Conservation (phyloP, 2,113 vertebrate genomes). For the Stercorarius parasiticus region DNA sequence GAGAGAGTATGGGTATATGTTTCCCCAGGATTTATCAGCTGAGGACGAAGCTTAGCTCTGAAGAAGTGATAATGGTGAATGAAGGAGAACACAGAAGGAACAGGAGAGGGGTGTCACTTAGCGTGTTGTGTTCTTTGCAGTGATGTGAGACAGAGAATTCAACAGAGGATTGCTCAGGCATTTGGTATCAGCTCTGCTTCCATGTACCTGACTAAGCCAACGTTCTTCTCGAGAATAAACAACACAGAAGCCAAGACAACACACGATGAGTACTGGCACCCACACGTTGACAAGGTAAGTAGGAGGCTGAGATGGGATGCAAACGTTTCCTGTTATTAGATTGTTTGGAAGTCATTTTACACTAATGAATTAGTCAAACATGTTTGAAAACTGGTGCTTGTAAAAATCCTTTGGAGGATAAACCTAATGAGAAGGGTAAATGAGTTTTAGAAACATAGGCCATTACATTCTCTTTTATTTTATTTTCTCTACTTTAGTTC, state of each 20-base stretch:
- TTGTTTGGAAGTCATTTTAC: not conserved
- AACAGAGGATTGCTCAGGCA: conserved; percentile 79
- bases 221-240: conserved; percentile 97
- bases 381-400: not conserved
- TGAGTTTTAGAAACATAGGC: not conserved
- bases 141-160: conserved; percentile 83
- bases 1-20: rapidly evolving
- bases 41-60: not conserved
- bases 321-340: not conserved
- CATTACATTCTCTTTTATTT: not conserved
- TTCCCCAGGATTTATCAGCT: not conserved
- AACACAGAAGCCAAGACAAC: conserved; percentile 85
- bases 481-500: not conserved
- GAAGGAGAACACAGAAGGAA: not conserved
- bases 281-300: conserved; percentile 92
- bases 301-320: not conserved
- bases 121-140: conserved; percentile 57
- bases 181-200: conserved; percentile 81
- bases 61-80: not conserved
- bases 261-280: conserved; percentile 97
- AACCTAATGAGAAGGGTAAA: not conserved
- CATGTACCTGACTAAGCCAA: conserved; percentile 93
- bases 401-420: not conserved
- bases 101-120: too few relatives aligned
- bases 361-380: not conserved